Conservation (phyloP, 2,797 vertebrate species). For the Antrozous pallidus region DNA sequence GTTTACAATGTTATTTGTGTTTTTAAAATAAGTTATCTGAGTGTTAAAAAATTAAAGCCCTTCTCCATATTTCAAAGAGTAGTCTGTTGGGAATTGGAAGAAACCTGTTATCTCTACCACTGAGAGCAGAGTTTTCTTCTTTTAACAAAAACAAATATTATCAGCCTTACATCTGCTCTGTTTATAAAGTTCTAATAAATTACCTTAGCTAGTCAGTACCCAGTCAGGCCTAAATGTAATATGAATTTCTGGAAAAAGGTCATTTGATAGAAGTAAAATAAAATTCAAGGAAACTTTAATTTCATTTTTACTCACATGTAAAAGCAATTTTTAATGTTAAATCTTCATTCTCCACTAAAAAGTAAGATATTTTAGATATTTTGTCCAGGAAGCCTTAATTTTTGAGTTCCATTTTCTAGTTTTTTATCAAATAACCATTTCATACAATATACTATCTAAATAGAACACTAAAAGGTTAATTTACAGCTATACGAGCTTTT, state of each 20-base stretch:
- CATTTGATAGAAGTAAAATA: constrained; percentile 5
- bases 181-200: constrained; percentile 24
- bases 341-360: background rate
- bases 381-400: background rate
- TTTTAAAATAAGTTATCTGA: constrained; percentile 25
- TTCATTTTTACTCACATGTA: constrained; percentile 1
- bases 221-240: background rate
- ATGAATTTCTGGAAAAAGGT: constrained; percentile 9
- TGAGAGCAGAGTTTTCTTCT: background rate
- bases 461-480: constrained; percentile 8
- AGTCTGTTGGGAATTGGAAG: background rate
- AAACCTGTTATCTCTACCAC: background rate
- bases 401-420: constrained; percentile 12
- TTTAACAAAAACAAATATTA: background rate
- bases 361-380: background rate
- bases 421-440: constrained; percentile 3
- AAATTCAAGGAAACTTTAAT: background rate
- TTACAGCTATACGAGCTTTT: background rate
- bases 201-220: background rate
- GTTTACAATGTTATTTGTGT: background rate
- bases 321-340: background rate
- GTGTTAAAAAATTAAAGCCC: background rate
- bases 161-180: background rate
- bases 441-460: background rate
- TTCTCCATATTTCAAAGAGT: background rate